phyloP scores from a whole-genome alignment of 2,797 vertebrate species.

The Podarcis lilfordi region DNA sequence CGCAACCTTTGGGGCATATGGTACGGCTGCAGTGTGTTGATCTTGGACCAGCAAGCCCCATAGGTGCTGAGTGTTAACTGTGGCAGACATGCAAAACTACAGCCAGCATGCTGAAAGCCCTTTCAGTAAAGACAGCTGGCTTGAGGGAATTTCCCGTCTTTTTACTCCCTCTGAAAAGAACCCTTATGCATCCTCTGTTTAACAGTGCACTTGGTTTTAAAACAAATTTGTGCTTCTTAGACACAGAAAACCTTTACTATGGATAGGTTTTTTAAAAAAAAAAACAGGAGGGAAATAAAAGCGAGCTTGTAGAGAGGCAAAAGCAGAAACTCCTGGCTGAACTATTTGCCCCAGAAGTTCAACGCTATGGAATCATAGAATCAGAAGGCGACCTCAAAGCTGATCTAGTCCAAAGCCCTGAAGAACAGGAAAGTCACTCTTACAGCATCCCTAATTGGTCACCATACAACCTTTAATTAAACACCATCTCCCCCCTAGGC shows the following conservation, averaged over 20 bases:
- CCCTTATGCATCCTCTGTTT: conserved; percentile 6
- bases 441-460: too few relatives aligned
- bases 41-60: conserved; percentile 13
- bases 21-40: not conserved
- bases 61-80: conserved; percentile 26
- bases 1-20: not conserved
- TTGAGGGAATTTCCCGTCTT: conserved; percentile 2
- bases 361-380: not conserved
- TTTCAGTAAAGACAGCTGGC: conserved; percentile 12
- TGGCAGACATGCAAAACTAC: conserved; percentile 17
- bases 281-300: not conserved
- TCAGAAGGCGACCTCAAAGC: not conserved
- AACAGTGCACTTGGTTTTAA: not conserved
- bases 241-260: not conserved
- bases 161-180: conserved; percentile 16
- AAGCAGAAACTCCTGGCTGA: not conserved
- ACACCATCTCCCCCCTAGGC: too few relatives aligned
- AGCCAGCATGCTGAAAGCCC: conserved; percentile 1
- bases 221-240: not conserved
- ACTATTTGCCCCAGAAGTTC: not conserved
- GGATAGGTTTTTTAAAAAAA: not conserved
- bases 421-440: not conserved
- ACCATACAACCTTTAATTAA: too few relatives aligned
- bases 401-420: not conserved
- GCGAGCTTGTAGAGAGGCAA: not conserved